phyloP scores from a whole-genome alignment of 1,140 invertebrate genomes.

The Cydia splendana region DNA sequence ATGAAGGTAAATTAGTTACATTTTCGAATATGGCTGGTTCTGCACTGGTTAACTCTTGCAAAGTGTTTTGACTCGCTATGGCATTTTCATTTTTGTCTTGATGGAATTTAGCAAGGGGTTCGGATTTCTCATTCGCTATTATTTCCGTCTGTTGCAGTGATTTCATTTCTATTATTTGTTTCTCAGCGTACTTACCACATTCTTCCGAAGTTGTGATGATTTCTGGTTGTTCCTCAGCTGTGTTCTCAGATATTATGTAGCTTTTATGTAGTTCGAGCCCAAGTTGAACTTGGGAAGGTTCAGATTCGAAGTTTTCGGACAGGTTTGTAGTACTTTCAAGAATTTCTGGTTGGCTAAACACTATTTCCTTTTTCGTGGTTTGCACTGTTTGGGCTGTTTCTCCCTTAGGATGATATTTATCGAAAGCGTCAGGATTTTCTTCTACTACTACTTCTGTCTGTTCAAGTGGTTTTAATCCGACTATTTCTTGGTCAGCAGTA shows the following conservation, averaged over 20 bases:
- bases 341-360: conserved; percentile 48
- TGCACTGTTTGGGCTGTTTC: conserved; percentile 46
- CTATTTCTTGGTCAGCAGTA: conserved; percentile 35
- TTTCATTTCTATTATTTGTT: conserved; percentile 51
- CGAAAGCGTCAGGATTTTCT: conserved; percentile 42
- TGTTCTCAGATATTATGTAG: conserved; percentile 52
- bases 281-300: conserved; percentile 40
- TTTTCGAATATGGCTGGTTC: conserved; percentile 53
- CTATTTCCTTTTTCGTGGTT: conserved; percentile 44
- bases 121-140: conserved; percentile 47
- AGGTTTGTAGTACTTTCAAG: conserved; percentile 54
- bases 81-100: conserved; percentile 47
- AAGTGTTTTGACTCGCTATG: conserved; percentile 41
- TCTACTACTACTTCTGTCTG: conserved; percentile 36
- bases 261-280: conserved; percentile 55
- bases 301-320: conserved; percentile 35
- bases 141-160: conserved; percentile 57
- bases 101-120: conserved; percentile 33
- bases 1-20: conserved; percentile 41
- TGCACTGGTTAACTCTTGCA: conserved; percentile 45
- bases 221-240: conserved; percentile 39
- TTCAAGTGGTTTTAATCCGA: conserved; percentile 37
- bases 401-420: conserved; percentile 41
- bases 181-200: conserved; percentile 45
- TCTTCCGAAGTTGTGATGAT: conserved; percentile 35